Evolutionary conservation across 2,113 vertebrate genomes (phyloP).

Genomic region (Hippolais icterina): DNA sequence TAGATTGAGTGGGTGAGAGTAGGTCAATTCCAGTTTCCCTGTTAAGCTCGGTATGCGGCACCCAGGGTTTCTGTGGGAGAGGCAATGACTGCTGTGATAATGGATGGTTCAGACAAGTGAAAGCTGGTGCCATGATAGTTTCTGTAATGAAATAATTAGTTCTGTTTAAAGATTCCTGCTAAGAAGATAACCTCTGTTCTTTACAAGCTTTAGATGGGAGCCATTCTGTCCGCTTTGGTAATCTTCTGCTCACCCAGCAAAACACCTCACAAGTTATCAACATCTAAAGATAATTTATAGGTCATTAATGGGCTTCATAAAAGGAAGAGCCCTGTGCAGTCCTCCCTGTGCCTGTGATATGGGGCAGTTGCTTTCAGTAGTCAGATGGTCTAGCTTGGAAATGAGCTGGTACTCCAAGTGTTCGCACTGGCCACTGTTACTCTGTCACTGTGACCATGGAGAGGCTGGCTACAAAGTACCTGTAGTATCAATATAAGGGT

Average conservation of each 20-base stretch:
- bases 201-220: background rate
- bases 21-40: background rate
- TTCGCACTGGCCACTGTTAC: background rate
- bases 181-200: conserved; percentile 16
- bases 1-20: background rate
- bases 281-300: background rate
- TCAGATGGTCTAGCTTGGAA: background rate
- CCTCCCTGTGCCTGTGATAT: background rate
- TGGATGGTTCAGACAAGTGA: conserved; percentile 26
- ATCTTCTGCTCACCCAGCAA: background rate
- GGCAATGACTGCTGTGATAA: background rate
- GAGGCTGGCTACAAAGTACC: background rate
- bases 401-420: background rate
- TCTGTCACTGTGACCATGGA: background rate
- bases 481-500: background rate
- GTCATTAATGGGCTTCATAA: background rate
- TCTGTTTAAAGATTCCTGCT: conserved; percentile 46
- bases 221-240: background rate
- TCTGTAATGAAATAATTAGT: conserved; percentile 60
- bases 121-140: conserved; percentile 21
- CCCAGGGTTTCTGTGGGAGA: background rate
- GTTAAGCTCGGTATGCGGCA: rapidly evolving
- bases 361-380: background rate
- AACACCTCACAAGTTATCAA: background rate
- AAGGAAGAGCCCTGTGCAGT: background rate